Conservation (phyloP, 2,888 invertebrate species). For the Elysia crispata region DNA sequence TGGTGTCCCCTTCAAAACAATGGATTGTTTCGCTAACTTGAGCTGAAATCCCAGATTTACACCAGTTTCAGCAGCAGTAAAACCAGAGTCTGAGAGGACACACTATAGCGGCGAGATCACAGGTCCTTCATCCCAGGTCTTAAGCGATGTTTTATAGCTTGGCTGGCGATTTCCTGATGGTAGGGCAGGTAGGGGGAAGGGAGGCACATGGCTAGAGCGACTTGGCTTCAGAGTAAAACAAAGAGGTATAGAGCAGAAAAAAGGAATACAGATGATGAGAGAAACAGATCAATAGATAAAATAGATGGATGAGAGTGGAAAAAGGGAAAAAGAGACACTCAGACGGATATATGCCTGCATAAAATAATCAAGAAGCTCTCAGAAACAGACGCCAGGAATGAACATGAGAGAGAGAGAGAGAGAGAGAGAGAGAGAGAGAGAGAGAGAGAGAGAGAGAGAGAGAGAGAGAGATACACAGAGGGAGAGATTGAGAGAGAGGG, state of each 20-base stretch:
- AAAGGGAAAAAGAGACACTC: not conserved
- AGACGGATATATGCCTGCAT: no score
- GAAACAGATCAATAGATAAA: not conserved
- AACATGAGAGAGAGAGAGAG: not conserved
- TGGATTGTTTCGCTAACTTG: no score
- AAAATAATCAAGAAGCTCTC: not conserved
- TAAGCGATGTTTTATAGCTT: no score
- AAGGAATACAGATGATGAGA: not conserved
- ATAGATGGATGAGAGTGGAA: not conserved
- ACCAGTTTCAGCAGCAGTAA: no score
- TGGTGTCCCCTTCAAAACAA: no score
- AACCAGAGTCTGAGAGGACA: no score
- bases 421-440: not conserved
- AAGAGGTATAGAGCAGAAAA: not conserved
- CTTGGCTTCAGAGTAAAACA: not conserved
- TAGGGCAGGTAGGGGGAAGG: not conserved
- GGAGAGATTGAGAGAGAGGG: constrained; percentile 17
- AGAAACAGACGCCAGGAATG: constrained; percentile 3
- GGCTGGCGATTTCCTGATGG: no score
- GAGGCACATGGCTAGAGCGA: not conserved
- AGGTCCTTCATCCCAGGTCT: no score
- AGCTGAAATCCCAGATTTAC: no score
- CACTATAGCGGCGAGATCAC: no score
- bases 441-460: constrained; percentile 12
- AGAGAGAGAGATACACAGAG: constrained; percentile 2